Evolutionary conservation across 2,888 invertebrate genomes (phyloP).

Genomic region (Mesoligia furuncula): DNA sequence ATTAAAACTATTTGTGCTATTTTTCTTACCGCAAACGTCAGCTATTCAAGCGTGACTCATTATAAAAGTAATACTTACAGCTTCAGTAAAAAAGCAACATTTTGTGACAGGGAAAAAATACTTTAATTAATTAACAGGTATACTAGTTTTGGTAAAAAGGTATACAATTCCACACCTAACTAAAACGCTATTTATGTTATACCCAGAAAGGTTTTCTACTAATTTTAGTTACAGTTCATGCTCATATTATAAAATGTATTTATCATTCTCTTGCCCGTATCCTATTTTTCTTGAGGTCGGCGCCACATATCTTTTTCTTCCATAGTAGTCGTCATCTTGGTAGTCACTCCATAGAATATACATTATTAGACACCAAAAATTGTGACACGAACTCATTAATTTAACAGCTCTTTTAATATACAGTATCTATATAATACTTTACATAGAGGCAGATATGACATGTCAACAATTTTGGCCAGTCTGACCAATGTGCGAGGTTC

Average conservation of each 20-base stretch:
- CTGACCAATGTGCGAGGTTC: neutral
- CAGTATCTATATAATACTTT: no score
- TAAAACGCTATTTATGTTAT: neutral
- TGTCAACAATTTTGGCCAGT: no score
- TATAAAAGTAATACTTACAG: neutral
- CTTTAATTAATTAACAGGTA: neutral
- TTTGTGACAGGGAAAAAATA: conserved; percentile 1
- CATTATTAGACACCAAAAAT: no score
- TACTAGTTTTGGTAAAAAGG: neutral
- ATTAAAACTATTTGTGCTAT: neutral
- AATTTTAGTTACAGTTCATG: neutral
- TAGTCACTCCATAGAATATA: neutral
- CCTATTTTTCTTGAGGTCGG: neutral
- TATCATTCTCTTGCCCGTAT: neutral
- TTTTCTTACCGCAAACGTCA: neutral
- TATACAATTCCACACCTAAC: neutral
- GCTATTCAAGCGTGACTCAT: neutral
- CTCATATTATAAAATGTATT: neutral
- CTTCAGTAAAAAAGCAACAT: neutral
- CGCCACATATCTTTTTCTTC: neutral
- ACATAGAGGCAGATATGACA: no score
- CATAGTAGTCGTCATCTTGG: neutral
- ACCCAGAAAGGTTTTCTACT: neutral
- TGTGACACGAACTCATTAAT: no score
- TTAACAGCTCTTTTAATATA: no score